Evolutionary conservation across 2,888 invertebrate species (phyloP).

Genomic region (Byasa hedistus): DNA sequence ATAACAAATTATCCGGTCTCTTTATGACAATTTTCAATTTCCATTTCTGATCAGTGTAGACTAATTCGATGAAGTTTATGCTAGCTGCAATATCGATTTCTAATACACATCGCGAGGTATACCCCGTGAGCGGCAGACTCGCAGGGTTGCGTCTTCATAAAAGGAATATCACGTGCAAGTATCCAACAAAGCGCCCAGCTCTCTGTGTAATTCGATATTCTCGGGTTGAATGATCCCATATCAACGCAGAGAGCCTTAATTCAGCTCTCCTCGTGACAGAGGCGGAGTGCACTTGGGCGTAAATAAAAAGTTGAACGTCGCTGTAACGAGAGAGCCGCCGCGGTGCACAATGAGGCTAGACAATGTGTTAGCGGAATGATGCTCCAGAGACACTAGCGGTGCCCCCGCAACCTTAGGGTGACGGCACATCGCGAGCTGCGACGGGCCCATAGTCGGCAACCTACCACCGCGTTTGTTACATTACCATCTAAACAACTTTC

Average conservation of each 20-base stretch:
- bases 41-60: constrained; percentile 1
- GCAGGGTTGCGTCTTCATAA: constrained; percentile 44
- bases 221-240: constrained; percentile 79
- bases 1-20: too few species aligned
- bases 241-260: constrained; percentile 76
- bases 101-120: constrained; percentile 22
- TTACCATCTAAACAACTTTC: neutral
- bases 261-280: constrained; percentile 72
- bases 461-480: constrained; percentile 31
- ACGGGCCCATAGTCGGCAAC: neutral
- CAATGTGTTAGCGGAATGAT: constrained; percentile 74
- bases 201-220: constrained; percentile 76
- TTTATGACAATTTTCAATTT: neutral
- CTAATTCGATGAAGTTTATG: constrained; percentile 12
- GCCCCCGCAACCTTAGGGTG: constrained; percentile 50
- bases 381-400: constrained; percentile 64
- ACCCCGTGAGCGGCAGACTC: constrained; percentile 21
- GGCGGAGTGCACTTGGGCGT: constrained; percentile 77
- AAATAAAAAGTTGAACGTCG: constrained; percentile 77
- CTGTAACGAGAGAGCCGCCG: constrained; percentile 64
- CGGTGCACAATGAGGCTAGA: constrained; percentile 72
- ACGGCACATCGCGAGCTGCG: constrained; percentile 1
- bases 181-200: constrained; percentile 73
- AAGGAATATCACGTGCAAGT: constrained; percentile 75
- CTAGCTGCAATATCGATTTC: constrained; percentile 23